Conservation (phyloP, 2,113 vertebrate species). For the Emydura subglobosa region DNA sequence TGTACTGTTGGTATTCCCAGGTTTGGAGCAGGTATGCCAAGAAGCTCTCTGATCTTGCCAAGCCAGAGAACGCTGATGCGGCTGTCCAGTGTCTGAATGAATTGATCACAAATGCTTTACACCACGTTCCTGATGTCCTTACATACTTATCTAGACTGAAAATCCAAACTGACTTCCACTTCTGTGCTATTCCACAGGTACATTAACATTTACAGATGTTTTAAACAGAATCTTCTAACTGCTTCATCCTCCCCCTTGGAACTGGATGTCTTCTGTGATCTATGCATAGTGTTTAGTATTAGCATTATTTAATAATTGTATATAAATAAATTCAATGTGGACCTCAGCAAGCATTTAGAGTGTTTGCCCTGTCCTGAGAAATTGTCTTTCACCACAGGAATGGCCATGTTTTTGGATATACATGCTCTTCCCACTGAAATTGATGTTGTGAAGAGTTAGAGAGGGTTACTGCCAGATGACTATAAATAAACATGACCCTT, state of each 20-base stretch:
- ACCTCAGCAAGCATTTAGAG: background rate
- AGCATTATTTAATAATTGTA: background rate
- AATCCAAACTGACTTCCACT: constrained; percentile 96
- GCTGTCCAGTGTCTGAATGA: constrained; percentile 94
- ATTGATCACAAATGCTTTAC: constrained; percentile 91
- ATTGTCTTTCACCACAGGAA: background rate
- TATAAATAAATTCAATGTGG: background rate
- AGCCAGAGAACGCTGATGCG: constrained; percentile 87
- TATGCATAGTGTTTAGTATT: background rate
- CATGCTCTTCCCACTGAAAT: too few relatives aligned
- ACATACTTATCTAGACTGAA: constrained; percentile 90
- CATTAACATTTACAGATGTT: background rate
- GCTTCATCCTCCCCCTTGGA: accelerated
- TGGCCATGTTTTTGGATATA: background rate
- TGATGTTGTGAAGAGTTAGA: too few relatives aligned
- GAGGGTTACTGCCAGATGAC: too few relatives aligned
- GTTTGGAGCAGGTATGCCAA: constrained; percentile 93
- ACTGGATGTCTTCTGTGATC: accelerated
- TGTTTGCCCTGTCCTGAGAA: background rate
- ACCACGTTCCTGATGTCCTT: constrained; percentile 92
- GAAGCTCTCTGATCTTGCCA: constrained; percentile 88
- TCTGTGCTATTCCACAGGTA: constrained; percentile 95
- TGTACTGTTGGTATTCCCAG: constrained; percentile 16
- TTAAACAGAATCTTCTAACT: background rate
- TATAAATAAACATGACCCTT: too few relatives aligned